These are phyloP conservation scores for Zygaena filipendulae DNA, from an alignment of 2,888 invertebrate genomes.

Conservation along the genomic window DNA sequence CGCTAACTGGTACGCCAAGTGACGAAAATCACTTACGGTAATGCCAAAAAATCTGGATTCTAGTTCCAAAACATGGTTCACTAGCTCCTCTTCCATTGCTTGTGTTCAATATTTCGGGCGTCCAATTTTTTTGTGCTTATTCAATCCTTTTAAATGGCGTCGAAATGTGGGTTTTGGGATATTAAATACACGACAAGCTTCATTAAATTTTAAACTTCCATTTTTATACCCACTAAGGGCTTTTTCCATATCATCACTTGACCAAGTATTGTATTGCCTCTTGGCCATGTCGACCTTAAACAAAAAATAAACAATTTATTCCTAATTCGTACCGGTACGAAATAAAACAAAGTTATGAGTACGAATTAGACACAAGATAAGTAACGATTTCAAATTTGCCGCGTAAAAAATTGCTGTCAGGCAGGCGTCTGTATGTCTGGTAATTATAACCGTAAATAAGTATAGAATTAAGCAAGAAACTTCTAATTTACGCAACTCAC, in stretches of 20 bases:
- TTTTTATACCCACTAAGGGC: neutral
- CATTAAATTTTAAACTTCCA: neutral
- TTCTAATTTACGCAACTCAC: neutral
- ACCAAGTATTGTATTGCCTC: neutral
- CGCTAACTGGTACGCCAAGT: slow-evolving; percentile 9
- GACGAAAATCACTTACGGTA: slow-evolving; percentile 10
- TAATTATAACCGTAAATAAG: neutral
- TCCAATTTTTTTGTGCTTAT: slow-evolving; percentile 9
- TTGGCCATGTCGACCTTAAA: neutral
- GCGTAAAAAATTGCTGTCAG: neutral
- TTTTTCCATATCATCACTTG: neutral
- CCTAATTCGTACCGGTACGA: neutral
- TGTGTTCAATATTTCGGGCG: slow-evolving; percentile 12
- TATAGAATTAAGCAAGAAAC: neutral
- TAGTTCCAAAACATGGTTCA: slow-evolving; percentile 11
- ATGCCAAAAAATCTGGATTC: slow-evolving; percentile 14
- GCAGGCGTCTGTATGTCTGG: neutral
- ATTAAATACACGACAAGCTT: slow-evolving; percentile 4
- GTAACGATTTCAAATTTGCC: neutral
- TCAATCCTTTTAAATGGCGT: slow-evolving; percentile 11
- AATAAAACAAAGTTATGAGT: neutral
- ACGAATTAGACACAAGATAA: neutral
- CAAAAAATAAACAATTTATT: neutral
- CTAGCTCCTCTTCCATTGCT: slow-evolving; percentile 14
- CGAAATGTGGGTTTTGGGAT: slow-evolving; percentile 13